Percentiles rank a stretch among this genome's conserved stretches.
Conservation (phyloP, 2,113 vertebrate genomes). For the Protobothrops flavoviridis region DNA sequence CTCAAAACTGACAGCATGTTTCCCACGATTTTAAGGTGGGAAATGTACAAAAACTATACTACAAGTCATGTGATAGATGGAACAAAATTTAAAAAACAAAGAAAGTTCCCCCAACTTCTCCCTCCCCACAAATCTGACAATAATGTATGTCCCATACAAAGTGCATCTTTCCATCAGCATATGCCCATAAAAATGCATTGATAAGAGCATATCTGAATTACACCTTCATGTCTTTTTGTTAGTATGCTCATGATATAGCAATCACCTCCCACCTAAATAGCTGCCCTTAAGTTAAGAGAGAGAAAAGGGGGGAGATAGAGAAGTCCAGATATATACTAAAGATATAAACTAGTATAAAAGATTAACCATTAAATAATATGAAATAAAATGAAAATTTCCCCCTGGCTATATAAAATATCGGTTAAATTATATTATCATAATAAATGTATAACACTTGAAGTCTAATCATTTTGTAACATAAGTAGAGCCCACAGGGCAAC, state of each 20-base stretch:
- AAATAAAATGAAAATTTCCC: neutral
- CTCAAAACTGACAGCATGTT: neutral
- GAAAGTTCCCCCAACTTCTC: neutral
- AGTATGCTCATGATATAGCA: neutral
- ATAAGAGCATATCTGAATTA: neutral
- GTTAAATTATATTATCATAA: neutral
- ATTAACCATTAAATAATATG: neutral
- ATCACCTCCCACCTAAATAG: neutral
- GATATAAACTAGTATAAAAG: neutral
- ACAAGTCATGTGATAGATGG: neutral
- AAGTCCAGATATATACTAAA: neutral
- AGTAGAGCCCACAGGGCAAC: neutral
- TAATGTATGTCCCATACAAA: neutral
- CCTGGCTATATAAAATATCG: neutral
- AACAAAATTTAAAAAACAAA: neutral
- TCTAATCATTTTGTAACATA: neutral
- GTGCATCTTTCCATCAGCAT: neutral
- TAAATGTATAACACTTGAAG: neutral
- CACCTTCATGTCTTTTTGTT: neutral
- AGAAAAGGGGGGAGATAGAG: neutral
- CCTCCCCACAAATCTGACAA: neutral
- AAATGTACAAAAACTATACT: neutral
- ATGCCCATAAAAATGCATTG: neutral
- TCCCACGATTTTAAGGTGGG: neutral
- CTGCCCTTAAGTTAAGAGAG: neutral